Evolutionary conservation across 2,888 invertebrate species (phyloP).

Genomic region (Ceraclea dissimilis): DNA sequence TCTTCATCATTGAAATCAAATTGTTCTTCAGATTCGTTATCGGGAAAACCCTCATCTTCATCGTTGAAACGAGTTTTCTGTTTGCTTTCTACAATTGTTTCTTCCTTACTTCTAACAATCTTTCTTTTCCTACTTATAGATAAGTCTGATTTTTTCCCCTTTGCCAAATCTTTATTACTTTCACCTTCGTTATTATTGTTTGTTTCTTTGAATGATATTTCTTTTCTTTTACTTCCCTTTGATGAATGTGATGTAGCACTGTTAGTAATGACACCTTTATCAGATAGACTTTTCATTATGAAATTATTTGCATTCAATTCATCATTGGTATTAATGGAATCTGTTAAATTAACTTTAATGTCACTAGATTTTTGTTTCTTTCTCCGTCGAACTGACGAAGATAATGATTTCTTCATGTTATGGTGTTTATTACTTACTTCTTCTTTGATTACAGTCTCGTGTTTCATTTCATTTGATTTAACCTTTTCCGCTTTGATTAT

Average conservation of each 20-base stretch:
- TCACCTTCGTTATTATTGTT: conserved; percentile 9
- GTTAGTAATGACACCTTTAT: background rate
- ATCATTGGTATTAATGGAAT: background rate
- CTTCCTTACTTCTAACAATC: background rate
- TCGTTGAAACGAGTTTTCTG: conserved; percentile 21
- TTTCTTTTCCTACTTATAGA: conserved; percentile 1
- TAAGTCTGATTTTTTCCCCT: background rate
- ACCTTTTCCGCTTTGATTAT: background rate
- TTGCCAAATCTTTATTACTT: background rate
- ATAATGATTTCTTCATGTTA: conserved; percentile 20
- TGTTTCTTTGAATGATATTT: background rate
- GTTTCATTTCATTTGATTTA: background rate
- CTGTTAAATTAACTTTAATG: conserved; percentile 3
- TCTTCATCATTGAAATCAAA: conserved; percentile 22
- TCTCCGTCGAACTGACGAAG: conserved; percentile 16
- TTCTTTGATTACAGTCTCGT: too few relatives aligned
- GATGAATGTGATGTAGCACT: background rate
- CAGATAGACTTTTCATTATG: background rate
- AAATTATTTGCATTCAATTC: background rate
- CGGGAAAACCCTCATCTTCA: conserved; percentile 23
- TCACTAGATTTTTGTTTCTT: conserved; percentile 13
- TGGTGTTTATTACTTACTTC: too few relatives aligned
- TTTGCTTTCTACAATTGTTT: background rate
- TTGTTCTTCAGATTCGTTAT: conserved; percentile 17
- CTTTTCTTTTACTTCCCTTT: conserved; percentile 3